phyloP scores from a whole-genome alignment of 2,113 vertebrate species.

The zebrafish (Danio rerio) region DNA sequence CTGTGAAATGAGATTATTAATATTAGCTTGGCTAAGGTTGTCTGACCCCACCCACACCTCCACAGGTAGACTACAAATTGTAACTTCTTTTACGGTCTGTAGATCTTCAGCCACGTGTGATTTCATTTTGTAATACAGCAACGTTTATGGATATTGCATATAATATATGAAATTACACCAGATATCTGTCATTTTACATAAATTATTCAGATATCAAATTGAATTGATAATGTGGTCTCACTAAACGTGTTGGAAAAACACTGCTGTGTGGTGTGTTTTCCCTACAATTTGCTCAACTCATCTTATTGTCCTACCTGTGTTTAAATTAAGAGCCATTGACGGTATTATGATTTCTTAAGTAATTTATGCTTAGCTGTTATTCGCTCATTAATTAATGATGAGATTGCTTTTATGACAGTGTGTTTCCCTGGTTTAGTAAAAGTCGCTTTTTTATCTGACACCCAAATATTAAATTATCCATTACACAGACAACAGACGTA shows the following conservation, averaged over 20 bases:
- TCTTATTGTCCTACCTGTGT: not conserved
- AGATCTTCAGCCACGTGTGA: not conserved
- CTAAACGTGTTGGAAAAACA: not conserved
- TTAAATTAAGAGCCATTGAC: not conserved
- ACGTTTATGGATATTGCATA: not conserved
- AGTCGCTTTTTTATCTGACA: too few relatives aligned
- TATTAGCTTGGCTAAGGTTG: not conserved
- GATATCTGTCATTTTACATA: not conserved
- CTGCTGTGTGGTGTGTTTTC: not conserved
- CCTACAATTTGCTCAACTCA: not conserved
- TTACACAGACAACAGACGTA: too few relatives aligned
- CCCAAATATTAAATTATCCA: too few relatives aligned
- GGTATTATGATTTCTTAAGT: not conserved
- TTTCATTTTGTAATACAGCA: not conserved
- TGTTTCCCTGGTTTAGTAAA: too few relatives aligned
- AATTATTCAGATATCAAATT: too few relatives aligned
- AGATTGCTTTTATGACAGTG: too few relatives aligned
- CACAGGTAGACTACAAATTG: not conserved
- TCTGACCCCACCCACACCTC: conserved; percentile 22
- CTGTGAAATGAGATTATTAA: conserved; percentile 3
- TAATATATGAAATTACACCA: not conserved
- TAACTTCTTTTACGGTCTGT: not conserved
- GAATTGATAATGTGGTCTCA: too few relatives aligned
- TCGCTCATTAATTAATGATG: too few relatives aligned
- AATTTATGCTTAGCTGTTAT: too few relatives aligned